Evolutionary conservation across 2,113 vertebrate species (phyloP).

Genomic region (Epinephelus cyanopodus): DNA sequence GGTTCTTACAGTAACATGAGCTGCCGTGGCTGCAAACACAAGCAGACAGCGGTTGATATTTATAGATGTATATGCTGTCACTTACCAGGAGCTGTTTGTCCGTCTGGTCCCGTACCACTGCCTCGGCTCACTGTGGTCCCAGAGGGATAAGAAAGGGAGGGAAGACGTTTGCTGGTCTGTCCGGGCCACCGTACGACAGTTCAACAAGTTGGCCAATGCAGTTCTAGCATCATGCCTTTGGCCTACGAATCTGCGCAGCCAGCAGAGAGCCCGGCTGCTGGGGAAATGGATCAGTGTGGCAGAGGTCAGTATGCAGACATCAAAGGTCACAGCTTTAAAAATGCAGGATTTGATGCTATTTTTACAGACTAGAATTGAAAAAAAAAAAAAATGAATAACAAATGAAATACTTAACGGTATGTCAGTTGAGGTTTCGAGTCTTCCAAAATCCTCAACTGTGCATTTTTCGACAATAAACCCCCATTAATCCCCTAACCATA

Average conservation of each 20-base stretch:
- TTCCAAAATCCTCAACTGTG: conserved; percentile 31
- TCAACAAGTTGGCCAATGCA: conserved; percentile 90
- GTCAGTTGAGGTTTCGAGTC: conserved; percentile 2
- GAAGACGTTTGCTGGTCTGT: conserved; percentile 89
- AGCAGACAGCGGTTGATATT: background rate
- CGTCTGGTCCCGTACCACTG: conserved; percentile 92
- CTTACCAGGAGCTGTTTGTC: conserved; percentile 89
- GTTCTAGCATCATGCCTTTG: conserved; percentile 90
- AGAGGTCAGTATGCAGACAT: conserved; percentile 80
- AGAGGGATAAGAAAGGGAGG: conserved; percentile 90
- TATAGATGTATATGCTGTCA: conserved; percentile 13
- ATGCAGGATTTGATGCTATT: background rate
- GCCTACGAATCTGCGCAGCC: conserved; percentile 84
- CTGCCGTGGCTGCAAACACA: background rate
- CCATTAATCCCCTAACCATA: conserved; percentile 41
- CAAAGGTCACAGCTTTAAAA: background rate
- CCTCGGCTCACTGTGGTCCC: conserved; percentile 92
- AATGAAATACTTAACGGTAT: background rate
- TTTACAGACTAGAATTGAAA: background rate
- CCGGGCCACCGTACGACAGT: conserved; percentile 91
- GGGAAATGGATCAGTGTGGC: conserved; percentile 95
- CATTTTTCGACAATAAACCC: conserved; percentile 52
- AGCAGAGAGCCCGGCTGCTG: conserved; percentile 90
- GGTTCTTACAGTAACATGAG: background rate
- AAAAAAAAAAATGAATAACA: too few relatives aligned